These are phyloP conservation scores for Coecobrya sp. DNA, from an alignment of 2,888 invertebrate species.

Conservation along the genomic window DNA sequence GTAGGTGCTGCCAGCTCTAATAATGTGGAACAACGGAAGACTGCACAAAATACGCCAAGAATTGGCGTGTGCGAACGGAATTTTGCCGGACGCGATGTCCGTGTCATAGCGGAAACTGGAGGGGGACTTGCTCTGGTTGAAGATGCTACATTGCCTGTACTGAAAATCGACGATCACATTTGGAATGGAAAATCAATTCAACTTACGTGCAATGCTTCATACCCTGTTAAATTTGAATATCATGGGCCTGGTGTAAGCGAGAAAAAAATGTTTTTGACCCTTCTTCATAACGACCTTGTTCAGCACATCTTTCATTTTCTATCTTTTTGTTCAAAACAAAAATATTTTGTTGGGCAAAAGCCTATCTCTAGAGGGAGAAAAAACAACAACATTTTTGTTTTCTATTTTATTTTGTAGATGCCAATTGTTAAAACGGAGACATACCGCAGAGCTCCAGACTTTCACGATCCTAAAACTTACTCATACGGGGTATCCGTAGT, in stretches of 20 bases:
- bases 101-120: slow-evolving; percentile 66
- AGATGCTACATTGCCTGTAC: slow-evolving; percentile 75
- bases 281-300: too few relatives aligned
- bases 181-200: slow-evolving; percentile 82
- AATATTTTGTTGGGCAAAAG: too few relatives aligned
- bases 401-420: slow-evolving; percentile 58
- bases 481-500: slow-evolving; percentile 78
- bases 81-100: slow-evolving; percentile 64
- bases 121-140: slow-evolving; percentile 49
- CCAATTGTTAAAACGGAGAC: slow-evolving; percentile 81
- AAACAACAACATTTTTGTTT: slow-evolving; percentile 4
- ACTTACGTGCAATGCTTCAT: slow-evolving; percentile 79
- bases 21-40: slow-evolving; percentile 34
- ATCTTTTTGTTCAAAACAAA: too few relatives aligned
- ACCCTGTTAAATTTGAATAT: slow-evolving; percentile 83
- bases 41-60: slow-evolving; percentile 60
- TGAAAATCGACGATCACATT: slow-evolving; percentile 82
- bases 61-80: slow-evolving; percentile 64
- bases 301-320: too few relatives aligned
- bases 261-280: neutral
- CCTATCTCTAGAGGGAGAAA: too few relatives aligned
- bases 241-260: slow-evolving; percentile 81
- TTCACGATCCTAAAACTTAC: slow-evolving; percentile 77
- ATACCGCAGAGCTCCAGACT: slow-evolving; percentile 79
- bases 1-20: neutral